Evolutionary conservation across 2,888 invertebrate genomes (phyloP).

Genomic region (Caenorhabditis sinica): DNA sequence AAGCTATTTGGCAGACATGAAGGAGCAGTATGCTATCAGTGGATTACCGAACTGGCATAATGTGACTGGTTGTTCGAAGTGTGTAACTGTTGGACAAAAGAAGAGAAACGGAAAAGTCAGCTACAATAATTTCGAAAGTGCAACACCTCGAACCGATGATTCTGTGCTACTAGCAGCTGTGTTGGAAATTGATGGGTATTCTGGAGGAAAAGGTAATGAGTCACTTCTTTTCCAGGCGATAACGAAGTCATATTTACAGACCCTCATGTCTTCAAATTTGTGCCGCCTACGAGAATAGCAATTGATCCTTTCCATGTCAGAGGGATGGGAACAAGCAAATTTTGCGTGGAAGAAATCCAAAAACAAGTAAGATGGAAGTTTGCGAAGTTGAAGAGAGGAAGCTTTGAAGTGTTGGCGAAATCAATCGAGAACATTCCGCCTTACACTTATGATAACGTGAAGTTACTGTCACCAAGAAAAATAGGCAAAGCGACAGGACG

Average conservation of each 20-base stretch:
- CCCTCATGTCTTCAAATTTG: neutral
- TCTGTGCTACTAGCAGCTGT: neutral
- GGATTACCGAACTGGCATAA: neutral
- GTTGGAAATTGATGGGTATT: neutral
- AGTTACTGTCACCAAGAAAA: neutral
- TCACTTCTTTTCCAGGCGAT: too few relatives aligned
- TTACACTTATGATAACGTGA: neutral
- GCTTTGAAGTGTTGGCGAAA: neutral
- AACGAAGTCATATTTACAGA: neutral
- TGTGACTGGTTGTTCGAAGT: neutral
- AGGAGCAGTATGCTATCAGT: neutral
- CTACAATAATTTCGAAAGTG: neutral
- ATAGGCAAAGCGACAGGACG: neutral
- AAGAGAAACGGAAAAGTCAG: neutral
- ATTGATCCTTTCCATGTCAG: constrained; percentile 9
- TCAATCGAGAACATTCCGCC: neutral
- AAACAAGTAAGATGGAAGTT: neutral
- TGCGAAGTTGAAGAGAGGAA: neutral
- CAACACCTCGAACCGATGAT: neutral
- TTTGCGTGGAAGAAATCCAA: neutral
- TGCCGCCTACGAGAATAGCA: neutral
- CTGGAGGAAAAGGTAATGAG: neutral
- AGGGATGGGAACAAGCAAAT: neutral
- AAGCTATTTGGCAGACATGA: neutral
- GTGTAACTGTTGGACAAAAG: neutral